Evolutionary conservation across 2,797 vertebrate species (phyloP).

Genomic region (Alosa sapidissima): DNA sequence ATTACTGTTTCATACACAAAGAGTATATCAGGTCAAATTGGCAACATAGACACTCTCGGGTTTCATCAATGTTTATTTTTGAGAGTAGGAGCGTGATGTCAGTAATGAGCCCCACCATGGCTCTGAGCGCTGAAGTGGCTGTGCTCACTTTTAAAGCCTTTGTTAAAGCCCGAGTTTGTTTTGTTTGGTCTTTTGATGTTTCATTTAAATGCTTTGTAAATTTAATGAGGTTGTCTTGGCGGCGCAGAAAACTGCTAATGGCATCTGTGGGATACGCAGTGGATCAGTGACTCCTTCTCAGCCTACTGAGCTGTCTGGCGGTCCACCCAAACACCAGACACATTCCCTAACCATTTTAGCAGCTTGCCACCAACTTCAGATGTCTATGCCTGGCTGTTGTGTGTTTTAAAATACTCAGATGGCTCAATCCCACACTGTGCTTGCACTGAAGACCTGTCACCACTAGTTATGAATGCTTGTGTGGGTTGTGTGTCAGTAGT

Average conservation of each 20-base stretch:
- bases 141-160: conserved; percentile 1
- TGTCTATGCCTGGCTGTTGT: background rate
- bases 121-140: background rate
- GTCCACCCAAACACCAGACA: background rate
- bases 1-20: background rate
- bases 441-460: too few species aligned
- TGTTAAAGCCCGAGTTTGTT: background rate
- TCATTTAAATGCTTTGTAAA: conserved; percentile 27
- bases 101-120: background rate
- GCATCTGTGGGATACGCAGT: conserved; percentile 3
- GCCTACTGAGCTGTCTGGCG: conserved; percentile 14
- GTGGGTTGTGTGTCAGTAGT: background rate
- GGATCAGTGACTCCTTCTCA: conserved; percentile 13
- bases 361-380: background rate
- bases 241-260: background rate
- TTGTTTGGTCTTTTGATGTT: conserved; percentile 21
- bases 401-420: background rate
- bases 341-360: background rate
- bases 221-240: conserved; percentile 17
- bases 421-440: background rate
- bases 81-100: background rate
- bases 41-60: background rate
- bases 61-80: background rate
- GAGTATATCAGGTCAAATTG: background rate
- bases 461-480: background rate